Percentiles rank a stretch among this genome's conserved stretches.
Evolutionary conservation across 2,113 vertebrate species (phyloP).

Genomic region (Nannobrachium achirus): DNA sequence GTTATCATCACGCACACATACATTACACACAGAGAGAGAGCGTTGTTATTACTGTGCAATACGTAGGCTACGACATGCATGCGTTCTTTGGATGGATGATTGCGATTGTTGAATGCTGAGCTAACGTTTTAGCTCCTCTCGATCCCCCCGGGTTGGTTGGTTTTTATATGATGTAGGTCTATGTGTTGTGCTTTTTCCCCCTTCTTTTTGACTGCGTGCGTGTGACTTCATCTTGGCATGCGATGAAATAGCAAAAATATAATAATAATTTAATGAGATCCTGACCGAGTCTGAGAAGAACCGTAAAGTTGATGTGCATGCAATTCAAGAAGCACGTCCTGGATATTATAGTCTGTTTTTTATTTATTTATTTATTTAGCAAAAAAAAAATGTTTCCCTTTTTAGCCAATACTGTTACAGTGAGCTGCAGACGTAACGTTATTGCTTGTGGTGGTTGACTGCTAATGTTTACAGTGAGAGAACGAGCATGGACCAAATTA

Average conservation of each 20-base stretch:
- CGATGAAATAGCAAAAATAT: constrained; percentile 30
- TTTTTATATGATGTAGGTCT: constrained; percentile 29
- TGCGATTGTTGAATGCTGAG: constrained; percentile 8
- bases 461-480: constrained; percentile 64
- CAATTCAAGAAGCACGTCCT: constrained; percentile 42
- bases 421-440: constrained; percentile 48
- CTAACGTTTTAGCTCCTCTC: constrained; percentile 65
- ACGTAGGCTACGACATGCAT: constrained; percentile 8
- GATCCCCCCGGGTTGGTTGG: too few relatives aligned
- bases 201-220: too few relatives aligned
- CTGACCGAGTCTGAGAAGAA: constrained; percentile 37
- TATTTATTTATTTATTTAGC: too few relatives aligned
- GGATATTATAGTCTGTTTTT: constrained; percentile 29
- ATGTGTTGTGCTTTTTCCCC: constrained; percentile 8
- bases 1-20: constrained; percentile 16
- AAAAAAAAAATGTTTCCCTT: too few relatives aligned
- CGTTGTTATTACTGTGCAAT: constrained; percentile 20
- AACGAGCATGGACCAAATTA: constrained; percentile 16
- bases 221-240: constrained; percentile 10
- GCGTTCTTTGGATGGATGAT: constrained; percentile 5
- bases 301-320: constrained; percentile 58
- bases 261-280: constrained; percentile 27
- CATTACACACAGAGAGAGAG: constrained; percentile 38
- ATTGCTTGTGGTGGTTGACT: constrained; percentile 37
- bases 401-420: constrained; percentile 40